Evolutionary conservation across 2,888 invertebrate genomes (phyloP), one percentile per base, ranked within the genome.

Genomic region (Apeira syringaria): DNA sequence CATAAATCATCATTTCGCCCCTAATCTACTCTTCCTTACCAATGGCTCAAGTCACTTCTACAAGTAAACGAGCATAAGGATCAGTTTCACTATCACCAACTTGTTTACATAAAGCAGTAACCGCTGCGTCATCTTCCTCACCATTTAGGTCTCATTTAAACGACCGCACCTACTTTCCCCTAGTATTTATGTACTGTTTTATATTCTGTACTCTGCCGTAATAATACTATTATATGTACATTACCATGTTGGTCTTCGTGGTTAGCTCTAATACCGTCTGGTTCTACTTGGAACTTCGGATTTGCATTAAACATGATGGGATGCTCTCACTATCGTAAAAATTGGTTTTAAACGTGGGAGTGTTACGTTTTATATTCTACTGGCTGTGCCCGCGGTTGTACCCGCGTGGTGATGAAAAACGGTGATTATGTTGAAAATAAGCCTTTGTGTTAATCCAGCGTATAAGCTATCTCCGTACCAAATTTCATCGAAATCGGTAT

Each of bases 211-310:
- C 7, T 25, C 9, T 62, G 62, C 33, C 28, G 68, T 80, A 74
- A 78, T 80, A 65, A 55, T 61, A 61, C 65, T 69, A 87, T 87
- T 87, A 86, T 82, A 85, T 80, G 74, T 57, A 61, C 85, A 84
- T 87, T 86, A 84, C 74, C 60, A 22, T 32, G 26, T 20, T 11
- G 27, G 39, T 65, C 73, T 73, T 59, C 62, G 64, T 49, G 54
- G 61, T 69, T 59, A 50, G 31, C 52, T 68, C 37, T 64, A 61
- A 74, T 64, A 66, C 65, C 57, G 53, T 55, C 64, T 58, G 59
- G 61, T 64, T 64, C 53, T 47, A 58, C 51, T 64, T 56, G 56
- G 63, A 70, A 67, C 60, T 58, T 58, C 52, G 56, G 56, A 68
- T 75, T 73, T 71, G 62, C 64, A 70, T 70, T 66, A 54, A 59